Evolutionary conservation across 1,140 invertebrate species (phyloP), one percentile per base, ranked within the genome.

Genomic region (Sipha flava): DNA sequence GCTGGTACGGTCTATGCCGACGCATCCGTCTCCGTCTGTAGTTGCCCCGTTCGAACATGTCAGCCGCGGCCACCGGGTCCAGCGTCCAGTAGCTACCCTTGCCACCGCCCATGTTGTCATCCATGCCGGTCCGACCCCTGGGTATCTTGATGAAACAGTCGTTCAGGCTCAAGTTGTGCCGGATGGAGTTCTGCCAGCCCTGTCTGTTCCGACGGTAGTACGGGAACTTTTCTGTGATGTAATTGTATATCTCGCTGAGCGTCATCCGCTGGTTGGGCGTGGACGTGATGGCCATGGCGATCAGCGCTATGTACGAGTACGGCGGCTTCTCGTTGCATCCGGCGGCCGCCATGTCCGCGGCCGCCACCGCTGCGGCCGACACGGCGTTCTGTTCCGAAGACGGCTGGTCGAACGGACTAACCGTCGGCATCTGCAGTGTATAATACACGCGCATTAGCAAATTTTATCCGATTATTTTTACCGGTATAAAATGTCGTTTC

Each of bases 131-230:
- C 14, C 72, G 79, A 23, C 87, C 96, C 89, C 80, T 93, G 84
- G 94, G 90, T 70, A 98, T 93, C 87, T 99, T 99, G 1, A 99
- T 92, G 86, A 99, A 99, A 85, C 98, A 99, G 86, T 99, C 98
- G 87, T 99, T 99, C 18, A 99, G 88, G 81, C 94, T 96, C 5
- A 99, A 87, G 87, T 99, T 99, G 86, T 99, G 96, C 49, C 96
- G 88, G 80, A 98, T 98, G 1, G 93, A 95, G 84, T 98, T 98
- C 86, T 98, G 95, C 94, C 94, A 96, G 72, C 94, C 91, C 85
- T 98, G 95, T 85, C 96, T 97, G 86, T 95, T 98, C 85, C 98
- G 95, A n/a, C 97, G 88, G 85, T 98, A 99, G 84, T 98, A 99
- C 0, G 96, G 96, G 85, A 98, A 99, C 4, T 94, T 88, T 82